These are phyloP conservation scores for Rhopalosiphum maidis DNA, from an alignment of 1,140 invertebrate genomes.

Conservation along the genomic window DNA sequence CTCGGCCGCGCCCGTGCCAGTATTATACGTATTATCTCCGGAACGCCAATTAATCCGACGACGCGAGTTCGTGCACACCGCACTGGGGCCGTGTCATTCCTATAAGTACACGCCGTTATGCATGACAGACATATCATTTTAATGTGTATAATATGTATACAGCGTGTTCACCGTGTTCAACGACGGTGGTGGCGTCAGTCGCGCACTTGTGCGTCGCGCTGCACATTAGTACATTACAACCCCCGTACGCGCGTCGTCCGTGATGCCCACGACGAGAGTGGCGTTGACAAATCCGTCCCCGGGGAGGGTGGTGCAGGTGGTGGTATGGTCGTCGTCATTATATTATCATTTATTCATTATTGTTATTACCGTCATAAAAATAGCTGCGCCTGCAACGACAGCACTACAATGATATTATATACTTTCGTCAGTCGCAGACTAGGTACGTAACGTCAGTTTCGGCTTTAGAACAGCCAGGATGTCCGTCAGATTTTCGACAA, in stretches of 20 bases:
- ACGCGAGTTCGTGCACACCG: neutral
- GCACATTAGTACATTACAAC: neutral
- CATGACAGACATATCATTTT: neutral
- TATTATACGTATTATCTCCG: no score
- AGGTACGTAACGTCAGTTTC: neutral
- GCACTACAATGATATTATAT: neutral
- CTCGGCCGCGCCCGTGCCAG: neutral
- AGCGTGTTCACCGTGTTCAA: neutral
- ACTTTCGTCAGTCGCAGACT: neutral
- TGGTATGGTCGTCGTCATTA: neutral
- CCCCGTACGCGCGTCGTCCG: neutral
- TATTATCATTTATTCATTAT: conserved; percentile 27
- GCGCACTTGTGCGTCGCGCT: neutral
- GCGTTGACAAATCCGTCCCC: conserved; percentile 33
- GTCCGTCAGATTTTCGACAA: neutral
- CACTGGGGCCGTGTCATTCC: neutral
- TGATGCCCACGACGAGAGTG: neutral
- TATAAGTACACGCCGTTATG: no score
- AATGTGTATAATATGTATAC: neutral
- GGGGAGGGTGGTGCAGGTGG: neutral
- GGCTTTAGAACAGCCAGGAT: neutral
- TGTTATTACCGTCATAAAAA: conserved; percentile 4
- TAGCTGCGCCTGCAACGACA: neutral
- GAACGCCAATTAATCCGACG: neutral
- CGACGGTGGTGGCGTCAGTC: neutral